Base-by-base conservation (phyloP, 2,888 invertebrate genomes). In the Eulithis prunata region DNA sequence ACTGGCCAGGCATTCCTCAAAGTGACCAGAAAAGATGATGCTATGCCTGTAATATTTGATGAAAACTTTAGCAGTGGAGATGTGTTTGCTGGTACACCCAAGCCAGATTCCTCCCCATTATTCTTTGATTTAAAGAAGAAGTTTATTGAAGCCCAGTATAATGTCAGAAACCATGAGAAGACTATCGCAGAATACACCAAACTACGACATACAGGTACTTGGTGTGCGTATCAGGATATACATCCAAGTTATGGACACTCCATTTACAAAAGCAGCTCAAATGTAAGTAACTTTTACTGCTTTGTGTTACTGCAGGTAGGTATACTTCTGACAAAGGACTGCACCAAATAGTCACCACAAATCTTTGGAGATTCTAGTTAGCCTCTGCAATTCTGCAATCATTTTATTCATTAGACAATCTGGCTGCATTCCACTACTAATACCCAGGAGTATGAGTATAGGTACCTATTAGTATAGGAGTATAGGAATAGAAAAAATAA, bases 41-140 rank as follows among this genome's bases (percentile, higher is more conserved):
- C 86, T 2, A 79, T 88, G 1, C 89, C 91, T 11, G 62, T 90
- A 7, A 69, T 82, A n/a, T 87, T 87, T 75, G 87, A 91, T 78
- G 85, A 87, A n/a, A 82, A 87, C 64, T 88, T 89, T 64, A 71
- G 83, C 43, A 77, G 73, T 21, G 65, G 83, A 10, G 77, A 75
- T 14, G 79, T 79, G 67, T 75, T 41, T 76, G 58, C 38, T 13
- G 32, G 5, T 10, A 7, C 8, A n/a, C 36, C 3, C 14, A 62
- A 4, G 36, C 76, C 81, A 28, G 82, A 84, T 11, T 72, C 77
- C 0, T 59, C 78, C 3, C 83, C 87, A 2, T 68, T 88, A 11
- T 54, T 86, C 4, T 81, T 71, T 13, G 80, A 88, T 45, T 72
- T 92, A 2, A 82, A 74, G 64, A 81, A 80, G 13, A 91, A 91